These are phyloP conservation scores for Cerastis rubricosa DNA, from an alignment of 2,888 invertebrate species.

Conservation along the genomic window DNA sequence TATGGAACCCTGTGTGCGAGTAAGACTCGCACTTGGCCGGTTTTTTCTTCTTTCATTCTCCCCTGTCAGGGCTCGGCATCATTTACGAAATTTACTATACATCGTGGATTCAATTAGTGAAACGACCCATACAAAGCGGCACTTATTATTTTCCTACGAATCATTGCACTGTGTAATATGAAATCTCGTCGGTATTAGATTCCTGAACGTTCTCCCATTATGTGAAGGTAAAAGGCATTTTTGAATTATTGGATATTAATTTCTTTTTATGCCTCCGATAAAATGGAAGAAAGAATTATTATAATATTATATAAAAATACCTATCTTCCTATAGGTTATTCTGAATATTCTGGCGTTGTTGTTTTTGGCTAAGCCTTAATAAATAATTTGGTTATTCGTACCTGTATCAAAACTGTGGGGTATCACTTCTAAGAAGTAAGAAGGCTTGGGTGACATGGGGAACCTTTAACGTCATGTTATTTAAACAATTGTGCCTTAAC, in stretches of 20 bases:
- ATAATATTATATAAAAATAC: conserved; percentile 23
- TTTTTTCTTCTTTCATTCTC: too few relatives aligned
- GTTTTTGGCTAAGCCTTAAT: neutral
- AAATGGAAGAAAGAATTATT: conserved; percentile 41
- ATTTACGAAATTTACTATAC: conserved; percentile 9
- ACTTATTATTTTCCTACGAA: conserved; percentile 66
- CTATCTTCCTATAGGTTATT: neutral
- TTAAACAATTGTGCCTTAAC: neutral
- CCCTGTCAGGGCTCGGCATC: too few relatives aligned
- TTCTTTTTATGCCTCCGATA: conserved; percentile 34
- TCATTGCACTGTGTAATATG: conserved; percentile 57
- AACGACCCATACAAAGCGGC: conserved; percentile 47
- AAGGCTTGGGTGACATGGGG: neutral
- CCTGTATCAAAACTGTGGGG: neutral
- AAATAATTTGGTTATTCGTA: neutral
- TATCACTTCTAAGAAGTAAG: neutral
- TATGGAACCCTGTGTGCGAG: too few relatives aligned
- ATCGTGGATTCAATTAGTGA: conserved; percentile 50
- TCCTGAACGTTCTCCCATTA: conserved; percentile 47
- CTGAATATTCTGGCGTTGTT: neutral
- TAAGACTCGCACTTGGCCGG: too few relatives aligned
- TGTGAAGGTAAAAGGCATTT: conserved; percentile 47
- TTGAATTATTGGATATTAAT: conserved; percentile 50
- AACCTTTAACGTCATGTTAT: neutral
- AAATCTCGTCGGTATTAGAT: conserved; percentile 52